Base-by-base conservation (phyloP, 2,888 invertebrate genomes). In the Heliconius ismenius region DNA sequence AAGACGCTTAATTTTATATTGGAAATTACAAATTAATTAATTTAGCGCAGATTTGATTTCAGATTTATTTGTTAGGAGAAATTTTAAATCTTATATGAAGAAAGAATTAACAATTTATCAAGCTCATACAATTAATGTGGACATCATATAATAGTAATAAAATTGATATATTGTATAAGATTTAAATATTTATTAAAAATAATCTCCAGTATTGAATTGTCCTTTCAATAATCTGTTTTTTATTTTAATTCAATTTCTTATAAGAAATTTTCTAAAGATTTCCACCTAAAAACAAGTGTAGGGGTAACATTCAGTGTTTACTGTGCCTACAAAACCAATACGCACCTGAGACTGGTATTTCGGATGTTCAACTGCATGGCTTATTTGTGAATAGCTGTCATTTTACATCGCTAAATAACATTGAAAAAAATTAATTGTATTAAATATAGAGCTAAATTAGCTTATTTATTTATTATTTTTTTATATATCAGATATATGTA, bases 261-360 rank as follows among this genome's bases (percentile, higher is more conserved):
- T 15, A 26, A 2, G 4, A 28, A 15, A 4, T n/a, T 21, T 54
- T 54, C 24, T 1, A 60, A 62, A 26, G 11, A 2, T 6, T 15
- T 62, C 6, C 15, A n/a, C 21, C 21, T 64, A 54, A 11, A 39
- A 63, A 73, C 49, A 62, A 39, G 81, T 68, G 83, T 84, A 84
- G 80, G 75, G 82, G 82, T 74, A 73, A 73, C 78, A 81, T 36
- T 64, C 73, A 60, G 69, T 83, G 83, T 84, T 85, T 84, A 84
- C 83, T 81, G 79, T 80, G 83, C 81, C 80, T 81, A 83, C 78
- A 78, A 75, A 78, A 78, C 82, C 81, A 81, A 76, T 79, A 83
- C 82, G 82, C 87, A 87, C 86, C 87, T 87, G 87, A 76, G 84
- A 76, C 80, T 81, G 65, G 74, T 78, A 80, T 80, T 81, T 80